phyloP scores from a whole-genome alignment of 2,797 vertebrate species.

The Halcyon chelicuti region DNA sequence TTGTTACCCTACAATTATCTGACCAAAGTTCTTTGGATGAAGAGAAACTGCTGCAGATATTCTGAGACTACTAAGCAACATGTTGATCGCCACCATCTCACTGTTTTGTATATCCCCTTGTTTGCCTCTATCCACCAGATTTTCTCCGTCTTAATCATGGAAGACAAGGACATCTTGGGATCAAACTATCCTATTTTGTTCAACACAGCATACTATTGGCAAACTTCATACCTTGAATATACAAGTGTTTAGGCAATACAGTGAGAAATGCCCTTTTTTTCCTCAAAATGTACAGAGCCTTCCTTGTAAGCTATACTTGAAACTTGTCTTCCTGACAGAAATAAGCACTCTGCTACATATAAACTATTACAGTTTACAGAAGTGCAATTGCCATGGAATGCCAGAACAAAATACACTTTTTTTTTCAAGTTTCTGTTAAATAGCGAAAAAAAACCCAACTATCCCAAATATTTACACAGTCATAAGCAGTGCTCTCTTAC shows the following conservation, averaged over 20 bases:
- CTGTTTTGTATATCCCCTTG: background rate
- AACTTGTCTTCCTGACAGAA: fast-evolving
- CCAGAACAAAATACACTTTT: fast-evolving
- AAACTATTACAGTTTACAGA: background rate
- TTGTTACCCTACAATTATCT: background rate
- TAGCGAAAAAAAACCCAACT: background rate
- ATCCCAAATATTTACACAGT: background rate
- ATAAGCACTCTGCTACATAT: background rate
- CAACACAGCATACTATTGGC: fast-evolving
- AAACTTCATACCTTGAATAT: fast-evolving
- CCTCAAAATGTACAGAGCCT: background rate
- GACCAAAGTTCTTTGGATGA: background rate
- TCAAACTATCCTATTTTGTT: background rate
- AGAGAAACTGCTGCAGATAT: background rate
- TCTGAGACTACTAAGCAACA: background rate
- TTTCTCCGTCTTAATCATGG: background rate
- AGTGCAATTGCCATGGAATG: background rate
- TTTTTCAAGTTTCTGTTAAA: background rate
- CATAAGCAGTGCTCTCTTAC: slow-evolving; percentile 61
- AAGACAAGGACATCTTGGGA: background rate
- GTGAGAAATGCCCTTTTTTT: background rate
- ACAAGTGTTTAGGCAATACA: fast-evolving
- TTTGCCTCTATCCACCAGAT: background rate
- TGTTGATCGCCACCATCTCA: fast-evolving
- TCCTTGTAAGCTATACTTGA: background rate